Conservation (phyloP, 2,113 vertebrate genomes). For the Zosterops japonicus region DNA sequence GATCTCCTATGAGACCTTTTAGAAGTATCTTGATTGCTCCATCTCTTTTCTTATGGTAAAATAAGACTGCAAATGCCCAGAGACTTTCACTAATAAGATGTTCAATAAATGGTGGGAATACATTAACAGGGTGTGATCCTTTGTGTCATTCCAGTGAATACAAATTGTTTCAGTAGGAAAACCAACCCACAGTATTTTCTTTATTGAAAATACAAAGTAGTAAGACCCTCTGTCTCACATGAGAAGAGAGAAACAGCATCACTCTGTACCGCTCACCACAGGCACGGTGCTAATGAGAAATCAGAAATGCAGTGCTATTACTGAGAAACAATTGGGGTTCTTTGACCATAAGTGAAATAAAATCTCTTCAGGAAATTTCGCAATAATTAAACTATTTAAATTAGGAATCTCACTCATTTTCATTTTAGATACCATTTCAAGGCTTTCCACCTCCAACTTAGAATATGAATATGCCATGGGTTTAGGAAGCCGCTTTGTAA, state of each 20-base stretch:
- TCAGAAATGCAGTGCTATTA: neutral
- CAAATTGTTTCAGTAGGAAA: neutral
- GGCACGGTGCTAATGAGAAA: neutral
- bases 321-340: neutral
- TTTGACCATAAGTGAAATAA: neutral
- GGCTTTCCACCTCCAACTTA: neutral
- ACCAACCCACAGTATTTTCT: neutral
- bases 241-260: neutral
- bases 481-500: neutral
- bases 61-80: neutral
- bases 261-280: neutral
- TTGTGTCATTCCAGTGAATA: neutral
- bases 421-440: neutral
- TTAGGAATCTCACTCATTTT: neutral
- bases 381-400: neutral
- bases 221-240: neutral
- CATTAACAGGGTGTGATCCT: neutral
- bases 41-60: neutral
- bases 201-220: neutral
- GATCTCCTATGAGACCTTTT: neutral
- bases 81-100: neutral
- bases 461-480: neutral
- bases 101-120: slow-evolving; percentile 1
- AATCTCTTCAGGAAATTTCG: neutral
- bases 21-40: neutral